Evolutionary conservation across 2,113 vertebrate species (phyloP).

Genomic region (Syngnathus typhle): DNA sequence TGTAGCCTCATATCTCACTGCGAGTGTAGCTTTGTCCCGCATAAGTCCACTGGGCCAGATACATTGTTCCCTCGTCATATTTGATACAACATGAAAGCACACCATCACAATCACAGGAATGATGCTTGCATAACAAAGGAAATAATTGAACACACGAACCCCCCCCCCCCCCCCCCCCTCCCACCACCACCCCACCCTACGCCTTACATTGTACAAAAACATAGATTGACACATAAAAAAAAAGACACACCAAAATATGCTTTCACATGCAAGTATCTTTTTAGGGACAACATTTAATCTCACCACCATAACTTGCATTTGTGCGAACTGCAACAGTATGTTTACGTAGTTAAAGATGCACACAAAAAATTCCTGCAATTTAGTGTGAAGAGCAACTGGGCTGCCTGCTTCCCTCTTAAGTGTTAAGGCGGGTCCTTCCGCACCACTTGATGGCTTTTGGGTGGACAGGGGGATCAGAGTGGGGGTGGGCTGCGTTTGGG

Average conservation of each 20-base stretch:
- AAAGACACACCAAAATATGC: not conserved
- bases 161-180: too few species aligned
- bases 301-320: too few species aligned
- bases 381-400: not conserved
- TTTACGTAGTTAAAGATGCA: too few species aligned
- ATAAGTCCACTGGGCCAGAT: constrained; percentile 5
- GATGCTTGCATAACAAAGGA: constrained; percentile 42
- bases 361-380: too few species aligned
- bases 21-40: not conserved
- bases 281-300: not conserved
- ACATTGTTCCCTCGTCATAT: constrained; percentile 62
- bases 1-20: not conserved
- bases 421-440: constrained; percentile 27
- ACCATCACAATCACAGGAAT: constrained; percentile 46
- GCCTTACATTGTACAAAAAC: not conserved
- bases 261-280: not conserved
- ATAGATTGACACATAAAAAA: not conserved
- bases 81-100: constrained; percentile 35
- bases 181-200: too few species aligned
- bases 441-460: constrained; percentile 12
- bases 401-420: constrained; percentile 26
- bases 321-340: too few species aligned
- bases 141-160: constrained; percentile 38
- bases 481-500: constrained; percentile 7
- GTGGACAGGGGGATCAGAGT: not conserved